Percentiles rank a stretch among this genome's conserved stretches.
Evolutionary conservation across 1,140 invertebrate genomes (phyloP).

Genomic region (Philotrypesis tridentata): DNA sequence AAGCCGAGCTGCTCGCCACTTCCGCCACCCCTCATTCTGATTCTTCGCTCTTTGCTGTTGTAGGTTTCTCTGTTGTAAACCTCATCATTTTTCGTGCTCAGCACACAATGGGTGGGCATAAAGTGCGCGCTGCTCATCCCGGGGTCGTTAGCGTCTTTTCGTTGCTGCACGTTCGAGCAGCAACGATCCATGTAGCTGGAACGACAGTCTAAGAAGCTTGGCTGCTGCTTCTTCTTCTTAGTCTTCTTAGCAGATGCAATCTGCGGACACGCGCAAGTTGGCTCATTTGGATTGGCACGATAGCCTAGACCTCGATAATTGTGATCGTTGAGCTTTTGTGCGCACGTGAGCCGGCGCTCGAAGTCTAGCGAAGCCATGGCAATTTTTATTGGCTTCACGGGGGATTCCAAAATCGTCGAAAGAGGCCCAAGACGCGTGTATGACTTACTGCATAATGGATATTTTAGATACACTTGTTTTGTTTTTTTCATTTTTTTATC

Average conservation of each 20-base stretch:
- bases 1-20: constrained; percentile 13
- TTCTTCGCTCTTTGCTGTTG: not conserved
- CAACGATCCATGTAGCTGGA: constrained; percentile 56
- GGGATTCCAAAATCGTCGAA: constrained; percentile 26
- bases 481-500: constrained; percentile 1
- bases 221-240: not conserved
- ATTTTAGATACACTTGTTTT: not conserved
- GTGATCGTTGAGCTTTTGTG: constrained; percentile 63
- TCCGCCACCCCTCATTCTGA: constrained; percentile 52
- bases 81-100: constrained; percentile 13
- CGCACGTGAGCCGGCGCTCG: constrained; percentile 56
- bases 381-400: constrained; percentile 50
- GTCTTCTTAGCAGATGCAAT: constrained; percentile 35
- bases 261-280: constrained; percentile 57
- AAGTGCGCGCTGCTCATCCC: not conserved
- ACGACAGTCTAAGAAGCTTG: constrained; percentile 44
- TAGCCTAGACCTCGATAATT: constrained; percentile 60
- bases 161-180: constrained; percentile 49
- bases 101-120: constrained; percentile 6
- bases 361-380: constrained; percentile 57
- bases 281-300: constrained; percentile 61
- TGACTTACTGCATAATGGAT: not conserved
- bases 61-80: not conserved
- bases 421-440: not conserved
- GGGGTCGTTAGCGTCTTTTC: constrained; percentile 19